These are phyloP conservation scores for Leucophenga varia DNA, from an alignment of 1,140 invertebrate species.

Conservation along the genomic window DNA sequence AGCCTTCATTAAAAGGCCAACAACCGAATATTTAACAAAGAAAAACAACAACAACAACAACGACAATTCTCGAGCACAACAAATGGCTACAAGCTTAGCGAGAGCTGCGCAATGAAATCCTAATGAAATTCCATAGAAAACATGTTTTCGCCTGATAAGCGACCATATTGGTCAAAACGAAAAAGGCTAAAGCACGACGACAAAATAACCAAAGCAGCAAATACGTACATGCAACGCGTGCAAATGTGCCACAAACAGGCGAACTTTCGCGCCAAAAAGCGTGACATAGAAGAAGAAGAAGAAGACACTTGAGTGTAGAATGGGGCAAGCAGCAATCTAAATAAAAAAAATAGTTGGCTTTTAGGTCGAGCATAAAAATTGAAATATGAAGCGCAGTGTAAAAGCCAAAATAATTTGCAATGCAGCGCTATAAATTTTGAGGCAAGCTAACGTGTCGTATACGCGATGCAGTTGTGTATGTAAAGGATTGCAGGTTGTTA, in stretches of 20 bases:
- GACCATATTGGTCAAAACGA: constrained; percentile 44
- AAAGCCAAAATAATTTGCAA: constrained; percentile 41
- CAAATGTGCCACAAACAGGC: constrained; percentile 49
- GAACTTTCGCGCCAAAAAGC: constrained; percentile 38
- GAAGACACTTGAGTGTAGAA: neutral
- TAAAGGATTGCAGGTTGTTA: too few relatives aligned
- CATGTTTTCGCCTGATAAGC: constrained; percentile 56
- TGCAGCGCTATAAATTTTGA: constrained; percentile 33
- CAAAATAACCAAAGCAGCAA: neutral
- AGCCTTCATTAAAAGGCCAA: constrained; percentile 17
- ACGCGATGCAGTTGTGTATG: too few relatives aligned
- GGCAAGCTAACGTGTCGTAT: too few relatives aligned
- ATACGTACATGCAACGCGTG: constrained; percentile 28
- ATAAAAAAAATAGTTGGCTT: constrained; percentile 28
- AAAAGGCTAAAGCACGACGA: constrained; percentile 7
- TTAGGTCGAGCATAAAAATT: constrained; percentile 2
- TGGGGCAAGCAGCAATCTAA: constrained; percentile 12
- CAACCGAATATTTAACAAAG: constrained; percentile 31
- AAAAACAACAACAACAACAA: constrained; percentile 15
- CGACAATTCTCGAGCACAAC: constrained; percentile 1
- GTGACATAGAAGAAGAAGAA: constrained; percentile 21
- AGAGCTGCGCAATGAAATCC: constrained; percentile 20
- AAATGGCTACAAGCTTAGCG: neutral
- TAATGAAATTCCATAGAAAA: constrained; percentile 53
- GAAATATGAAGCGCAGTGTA: constrained; percentile 20